Percentiles rank a stretch among this genome's conserved stretches.
Conservation (phyloP, 2,888 invertebrate species). For the Eueremaeus valkanovi region DNA sequence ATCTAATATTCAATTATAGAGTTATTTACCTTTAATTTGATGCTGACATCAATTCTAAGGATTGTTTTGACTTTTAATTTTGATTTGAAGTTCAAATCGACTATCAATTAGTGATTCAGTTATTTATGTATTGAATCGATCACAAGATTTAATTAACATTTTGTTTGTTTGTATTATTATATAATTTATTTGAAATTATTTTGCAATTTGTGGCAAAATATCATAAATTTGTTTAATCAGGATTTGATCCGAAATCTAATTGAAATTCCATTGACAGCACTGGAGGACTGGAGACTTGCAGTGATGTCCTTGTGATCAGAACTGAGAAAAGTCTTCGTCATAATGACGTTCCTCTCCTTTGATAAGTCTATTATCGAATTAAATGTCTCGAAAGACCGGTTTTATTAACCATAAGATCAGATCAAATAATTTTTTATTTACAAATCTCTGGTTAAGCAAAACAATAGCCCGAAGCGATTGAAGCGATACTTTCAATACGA, state of each 20-base stretch:
- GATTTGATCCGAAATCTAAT: not conserved
- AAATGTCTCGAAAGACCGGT: slow-evolving; percentile 25
- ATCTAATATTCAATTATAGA: no score
- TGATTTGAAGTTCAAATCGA: no score
- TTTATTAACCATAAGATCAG: slow-evolving; percentile 9
- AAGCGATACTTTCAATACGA: slow-evolving; percentile 2
- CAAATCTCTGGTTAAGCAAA: slow-evolving; percentile 2
- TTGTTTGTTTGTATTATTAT: not conserved
- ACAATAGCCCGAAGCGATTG: slow-evolving; percentile 26
- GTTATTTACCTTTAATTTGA: not conserved
- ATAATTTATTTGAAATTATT: not conserved
- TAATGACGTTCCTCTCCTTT: not conserved
- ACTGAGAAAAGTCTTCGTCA: slow-evolving; percentile 7
- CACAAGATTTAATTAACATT: not conserved
- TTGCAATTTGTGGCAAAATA: not conserved
- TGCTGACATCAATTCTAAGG: not conserved
- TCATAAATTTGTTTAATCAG: not conserved
- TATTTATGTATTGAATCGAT: not conserved
- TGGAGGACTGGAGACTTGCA: not conserved
- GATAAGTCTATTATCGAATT: slow-evolving; percentile 19
- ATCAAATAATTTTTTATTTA: slow-evolving; percentile 27
- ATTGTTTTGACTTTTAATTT: no score
- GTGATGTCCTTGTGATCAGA: slow-evolving; percentile 19
- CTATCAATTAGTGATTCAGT: no score
- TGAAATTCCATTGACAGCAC: not conserved